Evolutionary conservation across 2,888 invertebrate species (phyloP), one percentile per base, ranked within the genome.

Genomic region (Cantharis nigra): DNA sequence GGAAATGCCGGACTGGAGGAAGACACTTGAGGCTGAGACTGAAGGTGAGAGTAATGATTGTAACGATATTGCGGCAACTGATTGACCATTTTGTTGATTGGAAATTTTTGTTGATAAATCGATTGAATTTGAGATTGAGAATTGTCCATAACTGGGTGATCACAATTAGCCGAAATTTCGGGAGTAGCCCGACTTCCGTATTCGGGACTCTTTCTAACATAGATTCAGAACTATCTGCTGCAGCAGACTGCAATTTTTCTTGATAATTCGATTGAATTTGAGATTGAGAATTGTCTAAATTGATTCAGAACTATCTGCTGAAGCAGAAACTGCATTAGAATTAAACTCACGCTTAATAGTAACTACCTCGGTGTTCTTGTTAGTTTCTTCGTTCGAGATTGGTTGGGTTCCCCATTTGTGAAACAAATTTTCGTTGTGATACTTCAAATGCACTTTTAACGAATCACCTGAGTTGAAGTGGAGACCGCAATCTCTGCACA

Each of bases 291-390:
- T n/a, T n/a, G n/a, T n/a, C n/a, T n/a, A n/a, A n/a, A n/a, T n/a
- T n/a, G 89, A 90, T 87, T 95, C 95, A 84, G 94, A 94, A 75
- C 94, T 94, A 87, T 95, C 95, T 74, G 94, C 94, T 62, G 94
- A 92, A 11, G 94, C 93, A 82, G 93, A 92, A 83, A 93, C 87
- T 85, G 85, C 86, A 83, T 88, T 92, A 88, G 87, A 85, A 89
- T 86, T 90, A 84, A 88, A 86, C 86, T 92, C 89, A 91, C 90
- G 91, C 91, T 92, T 85, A 86, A 87, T 88, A 82, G 85, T 88
- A 80, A 88, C 86, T 64, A 75, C 74, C 79, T 88, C 89, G 79
- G 87, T 90, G 83, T 89, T 91, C 88, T 94, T 94, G 85, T 93
- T 94, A 80, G 92, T 92, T 81, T 91, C 91, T 85, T 92, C 92